A percentile compares a stretch with the other conserved stretches of the same genome.
Evolutionary conservation across 2,888 invertebrate genomes (phyloP).

Genomic region (Mythimna vitellina): DNA sequence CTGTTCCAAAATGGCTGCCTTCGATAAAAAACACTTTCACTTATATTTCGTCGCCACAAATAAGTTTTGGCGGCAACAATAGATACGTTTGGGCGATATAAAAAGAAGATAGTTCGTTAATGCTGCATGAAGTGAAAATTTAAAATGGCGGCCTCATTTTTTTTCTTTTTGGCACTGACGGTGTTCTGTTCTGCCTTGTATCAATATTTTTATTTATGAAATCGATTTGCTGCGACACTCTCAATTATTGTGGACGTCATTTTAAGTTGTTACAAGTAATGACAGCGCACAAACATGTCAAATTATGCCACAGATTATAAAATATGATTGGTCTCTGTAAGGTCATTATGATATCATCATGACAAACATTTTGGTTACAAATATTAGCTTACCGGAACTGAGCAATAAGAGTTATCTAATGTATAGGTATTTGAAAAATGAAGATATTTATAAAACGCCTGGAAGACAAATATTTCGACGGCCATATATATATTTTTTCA

Average conservation of each 20-base stretch:
- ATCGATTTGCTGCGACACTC: slow-evolving; percentile 30
- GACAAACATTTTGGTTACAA: slow-evolving; percentile 39
- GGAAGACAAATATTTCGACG: background rate
- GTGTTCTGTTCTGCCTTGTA: slow-evolving; percentile 33
- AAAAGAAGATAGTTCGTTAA: slow-evolving; percentile 74
- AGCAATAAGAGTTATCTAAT: slow-evolving; percentile 11
- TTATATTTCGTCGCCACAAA: slow-evolving; percentile 73
- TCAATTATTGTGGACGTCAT: slow-evolving; percentile 3
- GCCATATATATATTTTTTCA: too few relatives aligned
- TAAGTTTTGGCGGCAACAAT: slow-evolving; percentile 73
- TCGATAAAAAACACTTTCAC: slow-evolving; percentile 80
- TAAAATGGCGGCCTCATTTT: slow-evolving; percentile 62
- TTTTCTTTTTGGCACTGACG: slow-evolving; percentile 10
- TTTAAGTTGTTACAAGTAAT: slow-evolving; percentile 44
- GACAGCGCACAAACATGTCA: slow-evolving; percentile 30
- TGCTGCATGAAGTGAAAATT: slow-evolving; percentile 79
- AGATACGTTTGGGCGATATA: slow-evolving; percentile 78
- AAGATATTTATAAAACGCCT: background rate
- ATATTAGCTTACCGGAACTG: slow-evolving; percentile 39
- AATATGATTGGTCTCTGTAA: slow-evolving; percentile 41
- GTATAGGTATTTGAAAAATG: background rate
- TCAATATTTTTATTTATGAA: slow-evolving; percentile 29
- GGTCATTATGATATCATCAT: slow-evolving; percentile 54
- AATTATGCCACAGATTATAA: slow-evolving; percentile 55
- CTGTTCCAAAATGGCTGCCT: slow-evolving; percentile 70